Evolutionary conservation across 2,113 vertebrate genomes (phyloP).

Genomic region (Thamnaconus septentrionalis): DNA sequence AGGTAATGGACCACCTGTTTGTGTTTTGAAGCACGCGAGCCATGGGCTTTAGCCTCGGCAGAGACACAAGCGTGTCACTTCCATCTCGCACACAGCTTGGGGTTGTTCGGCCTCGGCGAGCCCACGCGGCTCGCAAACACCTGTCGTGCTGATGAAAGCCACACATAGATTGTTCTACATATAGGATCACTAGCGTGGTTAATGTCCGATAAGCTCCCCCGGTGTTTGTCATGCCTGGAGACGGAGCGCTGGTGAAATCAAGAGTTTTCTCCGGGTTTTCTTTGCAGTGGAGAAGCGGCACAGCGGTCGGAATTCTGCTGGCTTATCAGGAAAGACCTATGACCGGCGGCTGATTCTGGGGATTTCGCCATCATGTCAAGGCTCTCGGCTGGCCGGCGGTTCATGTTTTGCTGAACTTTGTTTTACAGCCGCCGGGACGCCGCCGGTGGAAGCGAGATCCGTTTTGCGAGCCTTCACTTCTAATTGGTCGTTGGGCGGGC

Average conservation of each 20-base stretch:
- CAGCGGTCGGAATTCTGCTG: constrained; percentile 45
- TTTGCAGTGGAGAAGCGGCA: background rate
- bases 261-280: background rate
- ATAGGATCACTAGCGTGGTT: constrained; percentile 52
- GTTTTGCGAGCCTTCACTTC: constrained; percentile 17
- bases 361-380: constrained; percentile 41
- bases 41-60: constrained; percentile 27
- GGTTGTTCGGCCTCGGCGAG: constrained; percentile 46
- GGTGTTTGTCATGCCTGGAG: constrained; percentile 26
- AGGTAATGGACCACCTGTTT: constrained; percentile 52
- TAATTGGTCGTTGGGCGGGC: constrained; percentile 32
- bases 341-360: constrained; percentile 51
- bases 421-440: constrained; percentile 4
- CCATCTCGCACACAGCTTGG: constrained; percentile 60
- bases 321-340: constrained; percentile 61
- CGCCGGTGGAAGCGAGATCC: constrained; percentile 13
- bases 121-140: background rate
- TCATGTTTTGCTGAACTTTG: constrained; percentile 9
- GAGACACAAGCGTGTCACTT: constrained; percentile 52
- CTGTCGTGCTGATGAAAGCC: constrained; percentile 56
- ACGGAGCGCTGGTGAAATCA: constrained; percentile 49
- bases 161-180: constrained; percentile 64
- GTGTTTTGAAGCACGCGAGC: constrained; percentile 31
- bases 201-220: constrained; percentile 53
- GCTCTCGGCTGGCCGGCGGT: constrained; percentile 32